Evolutionary conservation across 2,113 vertebrate genomes (phyloP).

Genomic region (Notothenia rossii): DNA sequence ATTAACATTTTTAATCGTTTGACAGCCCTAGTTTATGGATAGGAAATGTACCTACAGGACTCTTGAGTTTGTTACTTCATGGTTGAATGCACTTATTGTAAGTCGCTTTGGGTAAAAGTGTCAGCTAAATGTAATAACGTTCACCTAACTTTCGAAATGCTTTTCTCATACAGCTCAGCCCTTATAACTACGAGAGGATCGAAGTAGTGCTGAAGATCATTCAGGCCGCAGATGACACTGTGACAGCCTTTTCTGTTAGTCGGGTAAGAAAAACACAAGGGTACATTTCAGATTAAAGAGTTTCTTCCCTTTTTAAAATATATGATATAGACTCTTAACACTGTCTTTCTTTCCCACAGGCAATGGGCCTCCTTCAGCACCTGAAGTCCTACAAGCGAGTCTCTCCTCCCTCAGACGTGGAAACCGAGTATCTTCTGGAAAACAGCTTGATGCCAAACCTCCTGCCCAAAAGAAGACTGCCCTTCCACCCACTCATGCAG

Average conservation of each 20-base stretch:
- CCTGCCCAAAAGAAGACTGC: conserved; percentile 88
- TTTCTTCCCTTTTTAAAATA: not conserved
- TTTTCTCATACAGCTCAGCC: conserved; percentile 87
- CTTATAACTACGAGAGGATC: conserved; percentile 95
- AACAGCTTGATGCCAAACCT: conserved; percentile 84
- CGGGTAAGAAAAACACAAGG: conserved; percentile 79
- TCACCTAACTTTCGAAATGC: not conserved
- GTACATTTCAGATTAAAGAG: not conserved
- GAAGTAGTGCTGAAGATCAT: conserved; percentile 91
- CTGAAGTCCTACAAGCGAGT: conserved; percentile 91
- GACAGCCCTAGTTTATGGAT: too few species aligned
- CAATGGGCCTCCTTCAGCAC: conserved; percentile 91
- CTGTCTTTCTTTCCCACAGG: conserved; percentile 75
- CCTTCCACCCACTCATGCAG: conserved; percentile 94
- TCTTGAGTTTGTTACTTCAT: too few species aligned
- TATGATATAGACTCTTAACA: not conserved
- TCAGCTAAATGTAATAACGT: too few species aligned
- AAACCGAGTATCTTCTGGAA: conserved; percentile 89
- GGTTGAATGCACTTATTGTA: too few species aligned
- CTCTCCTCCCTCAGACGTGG: conserved; percentile 88
- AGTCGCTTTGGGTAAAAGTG: too few species aligned
- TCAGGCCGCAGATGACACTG: conserved; percentile 88
- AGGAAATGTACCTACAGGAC: too few species aligned
- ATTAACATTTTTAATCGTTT: too few species aligned
- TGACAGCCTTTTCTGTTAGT: conserved; percentile 84